Evolutionary conservation across 2,797 vertebrate genomes (phyloP), one percentile per base, ranked within the genome.

Genomic region (Coranthus polyacanthus): DNA sequence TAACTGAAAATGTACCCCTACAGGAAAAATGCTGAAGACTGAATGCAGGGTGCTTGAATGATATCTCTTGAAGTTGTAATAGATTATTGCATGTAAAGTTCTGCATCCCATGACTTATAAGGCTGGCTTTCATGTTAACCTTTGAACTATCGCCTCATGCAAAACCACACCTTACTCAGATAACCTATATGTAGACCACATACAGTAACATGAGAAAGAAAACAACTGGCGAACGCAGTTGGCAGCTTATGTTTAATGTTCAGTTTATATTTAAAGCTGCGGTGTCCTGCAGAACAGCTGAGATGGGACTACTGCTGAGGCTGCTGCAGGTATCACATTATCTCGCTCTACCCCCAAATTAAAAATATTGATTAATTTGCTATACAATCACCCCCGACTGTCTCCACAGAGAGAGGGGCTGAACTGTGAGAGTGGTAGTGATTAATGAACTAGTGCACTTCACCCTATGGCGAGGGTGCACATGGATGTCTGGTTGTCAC

Each of bases 391-490:
- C 17, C 54, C 54, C 54, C 36, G 1, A 6, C 24, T 3, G 17
- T 50, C 63, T 65, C 59, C 34, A 21, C 2, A 44, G 53, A 66
- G 52, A 63, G 21, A 24, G 15, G 47, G 38, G 43, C 62, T 29
- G 29, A 57, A 66, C 38, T 17, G 42, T 38, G 50, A 15, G 56
- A 47, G 52, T 22, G 2, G 58, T 15, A 34, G 74, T 75, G 83
- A 88, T 56, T 58, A 72, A 84, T 87, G 69, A 67, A 85, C 58
- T 65, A n/a, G 17, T 15, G 43, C 38, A 41, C 21, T 61, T 77
- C 72, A 26, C 50, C 79, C 76, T 63, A 58, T 54, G 62, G 74
- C 17, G 64, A 69, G 66, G 41, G 49, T 21, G 50, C 69, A 63
- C 65, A 61, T 51, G 64, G 75, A 32, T 26, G 43, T 57, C 26